A percentile compares a stretch with the other conserved stretches of the same genome.
Evolutionary conservation across 2,888 invertebrate species (phyloP).

Genomic region (Aphrophora alni): DNA sequence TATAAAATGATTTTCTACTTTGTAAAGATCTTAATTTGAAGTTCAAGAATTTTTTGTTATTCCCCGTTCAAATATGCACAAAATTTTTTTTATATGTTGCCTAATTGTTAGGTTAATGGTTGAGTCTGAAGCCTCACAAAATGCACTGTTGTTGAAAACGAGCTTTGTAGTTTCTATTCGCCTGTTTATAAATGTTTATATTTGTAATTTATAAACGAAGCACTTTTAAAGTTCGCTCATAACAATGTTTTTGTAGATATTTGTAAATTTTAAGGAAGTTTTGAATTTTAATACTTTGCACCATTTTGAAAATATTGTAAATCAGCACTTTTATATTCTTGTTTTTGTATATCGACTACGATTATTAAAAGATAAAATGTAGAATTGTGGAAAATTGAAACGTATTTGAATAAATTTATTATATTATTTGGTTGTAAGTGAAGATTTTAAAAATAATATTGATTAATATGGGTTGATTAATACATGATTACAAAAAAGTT

Average conservation of each 20-base stretch:
- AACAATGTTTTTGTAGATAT: conserved; percentile 6
- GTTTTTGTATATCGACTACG: background rate
- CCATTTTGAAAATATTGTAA: background rate
- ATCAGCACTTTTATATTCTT: background rate
- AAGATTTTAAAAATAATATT: too few species aligned
- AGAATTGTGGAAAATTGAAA: too few species aligned
- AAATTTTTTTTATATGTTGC: conserved; percentile 9
- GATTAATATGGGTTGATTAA: too few species aligned
- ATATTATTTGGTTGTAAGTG: too few species aligned
- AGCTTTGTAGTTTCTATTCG: conserved; percentile 41
- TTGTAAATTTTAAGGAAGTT: conserved; percentile 18
- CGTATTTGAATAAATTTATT: too few species aligned
- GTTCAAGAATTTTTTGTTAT: too few species aligned
- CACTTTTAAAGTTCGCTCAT: conserved; percentile 25
- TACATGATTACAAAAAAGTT: too few species aligned
- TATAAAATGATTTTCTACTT: too few species aligned
- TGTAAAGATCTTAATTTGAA: too few species aligned
- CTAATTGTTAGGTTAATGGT: conserved; percentile 13
- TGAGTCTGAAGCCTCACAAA: background rate
- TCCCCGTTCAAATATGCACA: too few species aligned
- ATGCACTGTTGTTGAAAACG: conserved; percentile 41
- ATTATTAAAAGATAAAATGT: background rate
- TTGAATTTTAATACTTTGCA: conserved; percentile 12
- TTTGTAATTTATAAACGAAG: conserved; percentile 37
- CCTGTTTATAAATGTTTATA: conserved; percentile 40